Base-by-base conservation (phyloP, 2,888 invertebrate species). In the Oxyteleia sp. region DNA sequence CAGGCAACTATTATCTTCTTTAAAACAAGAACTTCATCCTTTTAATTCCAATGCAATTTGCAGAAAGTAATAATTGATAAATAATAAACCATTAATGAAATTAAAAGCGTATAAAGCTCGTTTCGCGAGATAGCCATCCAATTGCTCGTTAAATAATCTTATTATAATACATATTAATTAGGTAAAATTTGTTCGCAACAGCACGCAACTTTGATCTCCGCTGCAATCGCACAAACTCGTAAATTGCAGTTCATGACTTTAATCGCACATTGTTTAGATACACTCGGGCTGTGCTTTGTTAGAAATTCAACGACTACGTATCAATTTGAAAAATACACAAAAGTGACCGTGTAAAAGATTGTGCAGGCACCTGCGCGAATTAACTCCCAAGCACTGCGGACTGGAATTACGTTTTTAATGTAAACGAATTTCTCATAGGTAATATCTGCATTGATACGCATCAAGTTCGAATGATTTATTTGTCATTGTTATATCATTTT, bases 131-230 rank as follows among this genome's bases (percentile, higher is more conserved):
- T 66, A 18, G 7, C 49, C 53, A 68, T 68, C 66, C 11, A 23
- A 10, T 11, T 13, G n/a, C 47, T 18, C 53, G 35, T 41, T 51
- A 38, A 38, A 23, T 35, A 59, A 71, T 71, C 59, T 35, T 38
- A 23, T 16, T 35, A 47, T 66, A 45, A 66, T 53, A 66, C 43
- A 64, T 63, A 74, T 55, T 45, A 81, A 74, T 81, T 68, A 68
- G 29, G n/a, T 4, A 51, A 68, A 51, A 72, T 76, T 78, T 55
- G 43, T 20, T 63, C 26, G 57, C 61, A 78, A 45, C 63, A 38
- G 55, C 76, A 78, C 72, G 72, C 82, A 51, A 71, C 51, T 76
- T 38, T 72, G 63, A 72, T 63, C 51, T 59, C 66, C 16, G 53
- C 43, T 29, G 51, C 29, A 68, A 69, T 75, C 74, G 63, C 43